phyloP scores from a whole-genome alignment of 2,888 invertebrate species.

The Anthophora plumipes region DNA sequence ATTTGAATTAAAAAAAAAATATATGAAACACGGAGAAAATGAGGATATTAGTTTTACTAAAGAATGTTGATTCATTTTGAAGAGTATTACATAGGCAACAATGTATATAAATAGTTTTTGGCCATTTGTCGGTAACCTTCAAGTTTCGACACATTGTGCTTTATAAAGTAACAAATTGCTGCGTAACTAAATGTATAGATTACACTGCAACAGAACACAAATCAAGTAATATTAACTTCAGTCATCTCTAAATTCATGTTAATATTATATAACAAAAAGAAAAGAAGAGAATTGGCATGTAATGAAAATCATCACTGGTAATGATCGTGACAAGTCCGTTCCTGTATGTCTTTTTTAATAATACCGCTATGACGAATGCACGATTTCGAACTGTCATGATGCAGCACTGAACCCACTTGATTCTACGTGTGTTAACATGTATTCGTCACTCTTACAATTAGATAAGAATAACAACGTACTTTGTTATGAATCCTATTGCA shows the following conservation, averaged over 20 bases:
- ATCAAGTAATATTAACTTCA: not conserved
- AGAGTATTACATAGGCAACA: too few relatives aligned
- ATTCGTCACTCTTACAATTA: not conserved
- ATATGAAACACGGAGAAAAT: too few relatives aligned
- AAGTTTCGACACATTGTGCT: not conserved
- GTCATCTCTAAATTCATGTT: not conserved
- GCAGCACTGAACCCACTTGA: not conserved
- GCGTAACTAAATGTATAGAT: not conserved
- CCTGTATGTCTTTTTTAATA: not conserved
- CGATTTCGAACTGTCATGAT: not conserved
- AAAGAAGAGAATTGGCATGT: not conserved
- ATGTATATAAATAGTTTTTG: too few relatives aligned
- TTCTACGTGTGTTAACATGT: not conserved
- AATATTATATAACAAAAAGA: not conserved
- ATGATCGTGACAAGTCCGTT: constrained; percentile 1
- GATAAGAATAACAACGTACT: not conserved
- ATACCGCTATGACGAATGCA: not conserved
- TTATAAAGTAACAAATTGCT: not conserved
- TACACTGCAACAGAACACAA: not conserved
- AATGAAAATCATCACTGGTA: not conserved
- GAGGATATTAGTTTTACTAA: too few relatives aligned
- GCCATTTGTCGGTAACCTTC: too few relatives aligned
- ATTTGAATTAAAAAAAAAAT: too few relatives aligned
- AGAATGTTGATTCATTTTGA: too few relatives aligned
- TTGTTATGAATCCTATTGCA: too few relatives aligned